These are phyloP conservation scores for Nowickia ferox DNA, from an alignment of 2,888 invertebrate species.

Conservation along the genomic window DNA sequence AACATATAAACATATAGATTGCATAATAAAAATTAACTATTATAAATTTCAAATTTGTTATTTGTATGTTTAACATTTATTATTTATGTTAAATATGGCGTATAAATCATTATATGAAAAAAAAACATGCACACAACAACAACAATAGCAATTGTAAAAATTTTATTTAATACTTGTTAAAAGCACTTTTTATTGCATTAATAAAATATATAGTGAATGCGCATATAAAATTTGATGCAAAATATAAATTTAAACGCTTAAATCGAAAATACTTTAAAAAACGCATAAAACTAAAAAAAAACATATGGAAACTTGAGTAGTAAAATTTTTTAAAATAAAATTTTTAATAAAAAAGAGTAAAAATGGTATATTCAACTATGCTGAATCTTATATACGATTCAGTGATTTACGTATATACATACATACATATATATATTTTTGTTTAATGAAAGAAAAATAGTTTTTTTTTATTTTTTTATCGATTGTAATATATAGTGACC, in stretches of 20 bases:
- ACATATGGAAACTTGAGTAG: not conserved
- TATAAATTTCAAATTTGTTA: constrained; percentile 66
- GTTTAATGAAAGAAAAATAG: too few species aligned
- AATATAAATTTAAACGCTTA: too few species aligned
- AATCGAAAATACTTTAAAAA: not conserved
- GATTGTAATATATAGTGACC: too few species aligned
- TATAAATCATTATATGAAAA: constrained; percentile 61
- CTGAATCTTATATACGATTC: too few species aligned
- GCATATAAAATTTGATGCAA: too few species aligned
- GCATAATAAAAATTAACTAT: constrained; percentile 73
- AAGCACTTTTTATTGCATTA: not conserved
- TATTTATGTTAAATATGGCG: constrained; percentile 68
- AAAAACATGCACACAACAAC: not conserved
- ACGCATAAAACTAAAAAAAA: not conserved
- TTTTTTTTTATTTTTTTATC: too few species aligned
- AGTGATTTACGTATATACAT: too few species aligned
- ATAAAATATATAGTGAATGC: not conserved
- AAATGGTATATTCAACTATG: too few species aligned
- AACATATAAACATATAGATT: constrained; percentile 18
- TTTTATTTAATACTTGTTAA: constrained; percentile 34
- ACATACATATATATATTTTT: too few species aligned
- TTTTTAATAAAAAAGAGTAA: too few species aligned
- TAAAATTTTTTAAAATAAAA: too few species aligned
- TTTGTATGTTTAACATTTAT: constrained; percentile 67
- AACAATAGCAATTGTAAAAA: not conserved